Base-by-base conservation (phyloP, 2,797 vertebrate species). In the Peromyscus attwateri region DNA sequence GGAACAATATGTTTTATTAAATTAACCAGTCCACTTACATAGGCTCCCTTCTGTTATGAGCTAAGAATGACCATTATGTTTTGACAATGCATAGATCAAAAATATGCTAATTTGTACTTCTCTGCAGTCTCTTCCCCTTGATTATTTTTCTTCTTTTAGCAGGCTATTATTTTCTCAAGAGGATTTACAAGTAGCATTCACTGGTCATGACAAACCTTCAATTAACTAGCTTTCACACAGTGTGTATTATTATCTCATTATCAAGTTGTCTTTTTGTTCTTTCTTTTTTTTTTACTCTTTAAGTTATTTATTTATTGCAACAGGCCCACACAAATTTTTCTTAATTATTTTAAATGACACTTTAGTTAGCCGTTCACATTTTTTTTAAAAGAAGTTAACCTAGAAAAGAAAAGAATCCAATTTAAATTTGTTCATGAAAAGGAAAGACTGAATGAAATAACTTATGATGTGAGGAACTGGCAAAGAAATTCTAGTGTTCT, bases 81-180 rank as follows among this genome's bases (percentile, higher is more conserved):
- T 97, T 96, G 95, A 97, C 95, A 95, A 95, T 88, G 19, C 76
- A 37, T 81, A 88, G n/a, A 97, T 94, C 93, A 97, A 98, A 96
- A 98, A 96, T 97, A 97, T 97, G 70, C 95, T 97, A 97, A 97
- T 98, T 98, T 97, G 92, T 91, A 92, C 97, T 98, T 92, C 75
- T 98, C 97, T 97, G 76, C 34, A 75, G 94, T 97, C 94, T 97
- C 89, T 97, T 97, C 79, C 87, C 97, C 93, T 96, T 98, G 93
- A 98, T 98, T 37, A 96, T 97, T 98, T 97, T 98, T 95, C 94
- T 98, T 62, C 90, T 95, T 98, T 97, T 96, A 98, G 92, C 73
- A 98, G 96, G 92, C 73, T 98, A 95, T 97, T 98, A 98, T 98
- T 98, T 98, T 97, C 97, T 98, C 98, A 94, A 98, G 98, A 98